Base-by-base conservation (phyloP, 2,113 vertebrate species). In the Polyodon spathula region DNA sequence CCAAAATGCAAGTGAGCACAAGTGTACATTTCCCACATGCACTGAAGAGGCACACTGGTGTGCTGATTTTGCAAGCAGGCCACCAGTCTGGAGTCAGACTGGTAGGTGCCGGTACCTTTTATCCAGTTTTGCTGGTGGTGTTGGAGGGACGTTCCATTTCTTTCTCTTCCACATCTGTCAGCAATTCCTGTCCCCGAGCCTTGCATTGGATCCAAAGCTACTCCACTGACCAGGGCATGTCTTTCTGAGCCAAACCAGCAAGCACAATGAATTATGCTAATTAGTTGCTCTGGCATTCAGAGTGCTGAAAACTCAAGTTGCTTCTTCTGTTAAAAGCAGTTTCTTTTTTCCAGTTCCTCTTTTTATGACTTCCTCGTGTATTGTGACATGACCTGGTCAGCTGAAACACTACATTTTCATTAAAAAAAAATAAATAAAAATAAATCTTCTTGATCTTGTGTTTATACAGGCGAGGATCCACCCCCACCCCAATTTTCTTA, bases 351-450 rank as follows among this genome's bases (percentile, higher is more conserved):
- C 27, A 27, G 5, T 61, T 70, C 68, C 68, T 68, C 70, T 66
- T 71, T 70, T 65, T 57, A 58, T 15, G 43, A 73, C 68, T 73
- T 73, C 71, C 68, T 70, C 54, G 14, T 55, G 44, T 54, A 54
- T 58, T 61, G 40, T 46, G 40, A 69, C 61, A 63, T 37, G 39
- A 59, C 17, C 40, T 40, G 4, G 12, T 27, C 27, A 11, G 40
- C 16, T 6, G 44, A 12, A 27, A 40, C 11, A 39, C 40, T 37
- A 44, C 17, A 5, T 7, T 1, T 27, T 14, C 11, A 16, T 39
- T 42, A 51, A 42, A 41, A 53, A 12, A 56, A 44, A 64, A 27
- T 27, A 27, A 27, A 27, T 27, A 27, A 27, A 27, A 27, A 27
- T 27, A 27, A 27, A 27, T 27, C 27, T 27, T 27, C 27, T 27